Conservation (phyloP, 2,113 vertebrate species). For the Cynocephalus volans region DNA sequence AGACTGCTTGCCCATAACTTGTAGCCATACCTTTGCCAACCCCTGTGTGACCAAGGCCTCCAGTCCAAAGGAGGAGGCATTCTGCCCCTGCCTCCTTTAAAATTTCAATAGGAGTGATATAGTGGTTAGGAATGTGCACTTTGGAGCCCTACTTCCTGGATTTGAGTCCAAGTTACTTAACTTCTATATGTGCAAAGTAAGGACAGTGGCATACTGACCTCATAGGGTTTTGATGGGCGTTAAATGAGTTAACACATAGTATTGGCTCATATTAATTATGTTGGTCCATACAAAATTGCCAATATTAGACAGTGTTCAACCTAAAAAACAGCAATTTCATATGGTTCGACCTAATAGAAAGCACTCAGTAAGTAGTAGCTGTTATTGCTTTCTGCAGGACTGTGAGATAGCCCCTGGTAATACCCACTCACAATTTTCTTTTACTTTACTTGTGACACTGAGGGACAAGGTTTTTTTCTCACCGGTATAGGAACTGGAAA, state of each 20-base stretch:
- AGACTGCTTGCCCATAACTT: neutral
- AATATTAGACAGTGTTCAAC: neutral
- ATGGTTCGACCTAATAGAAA: neutral
- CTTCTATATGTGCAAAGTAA: neutral
- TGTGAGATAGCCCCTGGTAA: neutral
- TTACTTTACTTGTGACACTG: neutral
- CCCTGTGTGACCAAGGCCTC: neutral
- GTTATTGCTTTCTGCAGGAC: neutral
- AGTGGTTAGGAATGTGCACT: neutral
- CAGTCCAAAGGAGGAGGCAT: neutral
- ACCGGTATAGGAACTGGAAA: neutral
- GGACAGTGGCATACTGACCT: neutral
- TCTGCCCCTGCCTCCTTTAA: neutral
- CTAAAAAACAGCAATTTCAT: neutral
- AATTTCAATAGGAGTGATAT: neutral
- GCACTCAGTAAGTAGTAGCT: neutral
- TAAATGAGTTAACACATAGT: neutral
- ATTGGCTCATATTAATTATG: neutral
- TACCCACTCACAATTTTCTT: neutral
- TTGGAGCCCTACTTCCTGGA: neutral
- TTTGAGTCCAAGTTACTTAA: neutral
- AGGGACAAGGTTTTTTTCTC: neutral
- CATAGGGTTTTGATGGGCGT: neutral
- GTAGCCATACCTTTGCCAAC: neutral
- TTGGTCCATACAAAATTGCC: neutral